Base-by-base conservation (phyloP, 1,140 invertebrate species). In the Oncopodura yosiiana region DNA sequence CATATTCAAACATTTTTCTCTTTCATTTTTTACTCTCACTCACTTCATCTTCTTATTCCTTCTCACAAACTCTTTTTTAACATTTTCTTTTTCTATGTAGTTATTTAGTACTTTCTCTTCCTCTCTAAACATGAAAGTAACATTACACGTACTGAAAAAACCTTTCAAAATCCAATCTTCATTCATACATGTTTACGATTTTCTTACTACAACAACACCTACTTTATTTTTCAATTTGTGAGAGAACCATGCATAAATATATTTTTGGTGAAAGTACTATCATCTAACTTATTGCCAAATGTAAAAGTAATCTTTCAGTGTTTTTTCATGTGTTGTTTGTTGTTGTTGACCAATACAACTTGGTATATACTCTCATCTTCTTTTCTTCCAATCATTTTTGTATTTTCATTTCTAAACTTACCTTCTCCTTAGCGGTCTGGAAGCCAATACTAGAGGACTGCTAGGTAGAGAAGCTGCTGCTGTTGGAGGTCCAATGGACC, bases 381-480 rank as follows among this genome's bases (percentile, higher is more conserved):
- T n/a, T n/a, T n/a, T n/a, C n/a, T n/a, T n/a, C n/a, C n/a, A n/a
- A n/a, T n/a, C n/a, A n/a, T n/a, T 11, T 39, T 39, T 5, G 16
- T 18, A 6, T 41, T 41, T 18, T 19, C 11, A 18, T 11, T 11
- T 11, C 38, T 41, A 14, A 23, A 58, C 61, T 59, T 63, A 63
- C 61, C 61, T 63, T 44, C 61, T 30, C 48, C 58, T 55, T 38
- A 63, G 39, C 11, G 61, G 61, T 29, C 61, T 44, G 21, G 61
- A 56, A 45, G 61, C 38, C 45, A 63, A 52, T 24, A 63, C 54
- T 55, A 63, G 41, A 23, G 61, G 58, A 54, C 48, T 63, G 30
- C 58, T 57, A 24, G 58, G 49, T 36, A 60, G 58, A 27, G 61
- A 36, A 16, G 58, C 48, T 42, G 54, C 55, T 26, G 53, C 38